phyloP scores from a whole-genome alignment of 1,140 invertebrate species.

The Solenopsis invicta region DNA sequence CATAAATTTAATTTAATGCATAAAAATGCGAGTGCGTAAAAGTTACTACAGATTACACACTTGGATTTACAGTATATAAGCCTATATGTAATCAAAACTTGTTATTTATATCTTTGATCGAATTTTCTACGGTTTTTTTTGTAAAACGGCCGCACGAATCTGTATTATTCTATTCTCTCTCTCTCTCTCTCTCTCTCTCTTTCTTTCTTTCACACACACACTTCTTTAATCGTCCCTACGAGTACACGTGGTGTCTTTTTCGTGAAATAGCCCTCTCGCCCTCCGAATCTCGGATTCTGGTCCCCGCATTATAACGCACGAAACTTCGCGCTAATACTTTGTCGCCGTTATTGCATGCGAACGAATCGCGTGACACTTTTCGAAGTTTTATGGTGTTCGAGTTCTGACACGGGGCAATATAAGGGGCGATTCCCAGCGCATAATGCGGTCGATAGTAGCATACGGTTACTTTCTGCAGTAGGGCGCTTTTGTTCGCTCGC shows the following conservation, averaged over 20 bases:
- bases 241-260: constrained; percentile 8
- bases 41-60: too few species aligned
- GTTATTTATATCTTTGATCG: neutral
- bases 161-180: neutral
- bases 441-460: neutral
- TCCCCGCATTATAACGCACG: constrained; percentile 21
- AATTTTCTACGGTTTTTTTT: constrained; percentile 4
- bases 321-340: constrained; percentile 62
- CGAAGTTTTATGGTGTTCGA: constrained; percentile 60
- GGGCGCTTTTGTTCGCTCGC: constrained; percentile 19
- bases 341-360: constrained; percentile 43
- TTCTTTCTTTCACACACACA: too few species aligned
- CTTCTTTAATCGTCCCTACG: constrained; percentile 62
- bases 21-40: too few species aligned
- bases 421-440: constrained; percentile 18
- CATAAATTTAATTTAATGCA: too few species aligned
- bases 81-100: too few species aligned
- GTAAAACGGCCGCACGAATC: neutral
- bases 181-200: neutral
- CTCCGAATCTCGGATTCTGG: neutral
- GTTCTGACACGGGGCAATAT: neutral
- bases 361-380: constrained; percentile 51
- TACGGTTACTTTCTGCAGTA: neutral
- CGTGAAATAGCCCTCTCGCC: neutral
- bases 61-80: too few species aligned